Conservation (phyloP, 2,113 vertebrate genomes). For the Megalops atlanticus region DNA sequence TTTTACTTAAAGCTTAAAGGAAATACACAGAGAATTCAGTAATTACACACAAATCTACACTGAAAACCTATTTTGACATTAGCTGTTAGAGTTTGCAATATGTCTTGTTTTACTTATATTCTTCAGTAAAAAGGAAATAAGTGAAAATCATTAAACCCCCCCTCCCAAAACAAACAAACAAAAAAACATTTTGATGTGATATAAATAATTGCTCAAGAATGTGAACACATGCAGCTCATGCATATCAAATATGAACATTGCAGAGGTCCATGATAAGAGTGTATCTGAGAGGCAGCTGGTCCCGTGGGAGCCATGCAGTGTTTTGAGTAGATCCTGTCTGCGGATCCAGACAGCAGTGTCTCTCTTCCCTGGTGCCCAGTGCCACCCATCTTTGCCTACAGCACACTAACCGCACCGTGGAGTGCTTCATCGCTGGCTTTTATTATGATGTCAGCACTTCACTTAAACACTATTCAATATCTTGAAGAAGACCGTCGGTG, state of each 20-base stretch:
- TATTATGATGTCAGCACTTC: constrained; percentile 76
- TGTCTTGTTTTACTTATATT: neutral
- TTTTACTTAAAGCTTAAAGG: neutral
- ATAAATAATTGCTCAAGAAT: neutral
- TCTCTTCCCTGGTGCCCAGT: neutral
- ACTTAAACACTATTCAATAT: constrained; percentile 74
- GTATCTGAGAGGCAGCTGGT: neutral
- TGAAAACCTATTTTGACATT: neutral
- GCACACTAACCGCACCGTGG: constrained; percentile 47
- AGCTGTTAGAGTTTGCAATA: neutral
- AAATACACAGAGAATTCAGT: neutral
- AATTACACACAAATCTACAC: neutral
- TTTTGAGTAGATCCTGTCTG: neutral
- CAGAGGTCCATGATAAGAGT: neutral
- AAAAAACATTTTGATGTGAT: neutral
- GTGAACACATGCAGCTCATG: neutral
- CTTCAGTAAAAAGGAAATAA: neutral
- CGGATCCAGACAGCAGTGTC: neutral
- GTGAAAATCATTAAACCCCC: neutral
- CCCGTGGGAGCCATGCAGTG: neutral
- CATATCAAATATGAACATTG: neutral
- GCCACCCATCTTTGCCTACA: neutral
- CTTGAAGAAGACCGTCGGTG: constrained; percentile 56
- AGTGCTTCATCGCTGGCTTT: constrained; percentile 59
- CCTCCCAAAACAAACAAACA: neutral